phyloP scores from a whole-genome alignment of 1,140 invertebrate species.

The Nasonia vitripennis region DNA sequence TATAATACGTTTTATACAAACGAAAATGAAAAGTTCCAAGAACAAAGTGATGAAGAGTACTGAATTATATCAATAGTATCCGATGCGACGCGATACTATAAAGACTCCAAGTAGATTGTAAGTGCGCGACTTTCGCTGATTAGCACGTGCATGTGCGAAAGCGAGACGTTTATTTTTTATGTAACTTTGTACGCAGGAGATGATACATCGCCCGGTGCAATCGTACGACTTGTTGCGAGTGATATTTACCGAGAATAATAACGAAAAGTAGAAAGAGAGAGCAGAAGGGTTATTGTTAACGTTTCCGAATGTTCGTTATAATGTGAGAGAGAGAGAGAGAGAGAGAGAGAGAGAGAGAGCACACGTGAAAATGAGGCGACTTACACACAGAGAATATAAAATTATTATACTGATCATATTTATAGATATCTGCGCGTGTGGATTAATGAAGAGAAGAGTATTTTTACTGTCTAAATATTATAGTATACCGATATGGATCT shows the following conservation, averaged over 20 bases:
- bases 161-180: slow-evolving; percentile 18
- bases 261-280: not conserved
- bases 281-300: not conserved
- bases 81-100: slow-evolving; percentile 35
- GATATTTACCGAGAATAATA: slow-evolving; percentile 23
- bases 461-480: slow-evolving; percentile 34
- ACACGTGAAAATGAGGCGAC: not conserved
- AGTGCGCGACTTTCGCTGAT: slow-evolving; percentile 18
- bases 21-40: slow-evolving; percentile 34
- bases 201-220: slow-evolving; percentile 42
- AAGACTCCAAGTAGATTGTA: slow-evolving; percentile 43
- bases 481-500: not conserved
- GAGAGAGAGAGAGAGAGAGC: not conserved
- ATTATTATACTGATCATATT: not conserved
- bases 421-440: not conserved
- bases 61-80: slow-evolving; percentile 37
- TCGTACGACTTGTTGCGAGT: slow-evolving; percentile 34
- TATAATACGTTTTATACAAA: not conserved
- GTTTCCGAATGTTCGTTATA: not conserved
- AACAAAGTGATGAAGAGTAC: slow-evolving; percentile 46
- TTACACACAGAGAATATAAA: not conserved
- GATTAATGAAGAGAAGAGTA: slow-evolving; percentile 5
- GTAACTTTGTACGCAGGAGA: slow-evolving; percentile 19
- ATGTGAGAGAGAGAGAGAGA: not conserved
- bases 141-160: not conserved